phyloP scores from a whole-genome alignment of 37 sponge, comb jelly and placozoan genomes.

The Halisarca cf. caerulea region DNA sequence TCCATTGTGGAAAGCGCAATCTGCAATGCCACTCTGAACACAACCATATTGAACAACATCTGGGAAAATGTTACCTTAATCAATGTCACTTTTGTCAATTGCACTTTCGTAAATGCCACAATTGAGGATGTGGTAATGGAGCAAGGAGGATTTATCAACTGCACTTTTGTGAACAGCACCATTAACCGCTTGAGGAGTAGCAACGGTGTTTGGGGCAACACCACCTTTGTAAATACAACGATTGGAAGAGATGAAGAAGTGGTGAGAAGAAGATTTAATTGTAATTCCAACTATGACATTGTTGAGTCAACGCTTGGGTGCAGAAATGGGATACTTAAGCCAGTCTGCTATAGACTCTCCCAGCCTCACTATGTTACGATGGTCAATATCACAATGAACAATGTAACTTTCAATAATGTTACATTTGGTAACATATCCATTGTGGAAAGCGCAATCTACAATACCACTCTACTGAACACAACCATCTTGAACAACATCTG shows the following conservation, averaged over 20 bases:
- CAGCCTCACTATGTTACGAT: neutral
- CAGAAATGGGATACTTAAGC: no score
- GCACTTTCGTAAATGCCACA: neutral
- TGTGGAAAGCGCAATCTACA: neutral
- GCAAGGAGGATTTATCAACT: neutral
- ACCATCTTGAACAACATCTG: neutral
- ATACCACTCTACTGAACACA: neutral
- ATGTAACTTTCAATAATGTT: neutral
- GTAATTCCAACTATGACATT: neutral
- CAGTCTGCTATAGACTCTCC: neutral
- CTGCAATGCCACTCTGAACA: neutral
- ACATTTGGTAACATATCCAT: neutral
- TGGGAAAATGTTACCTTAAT: neutral
- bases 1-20: neutral
- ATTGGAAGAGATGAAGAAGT: neutral
- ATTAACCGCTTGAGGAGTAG: neutral
- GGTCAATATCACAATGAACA: neutral
- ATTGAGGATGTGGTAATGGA: neutral
- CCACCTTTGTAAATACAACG: neutral
- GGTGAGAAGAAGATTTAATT: neutral
- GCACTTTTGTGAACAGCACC: neutral
- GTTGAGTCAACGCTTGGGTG: no score
- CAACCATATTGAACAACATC: neutral
- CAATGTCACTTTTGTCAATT: conserved; percentile 20
- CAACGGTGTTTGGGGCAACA: neutral